Conservation (phyloP, 2,888 invertebrate species). For the Phengaris arion region DNA sequence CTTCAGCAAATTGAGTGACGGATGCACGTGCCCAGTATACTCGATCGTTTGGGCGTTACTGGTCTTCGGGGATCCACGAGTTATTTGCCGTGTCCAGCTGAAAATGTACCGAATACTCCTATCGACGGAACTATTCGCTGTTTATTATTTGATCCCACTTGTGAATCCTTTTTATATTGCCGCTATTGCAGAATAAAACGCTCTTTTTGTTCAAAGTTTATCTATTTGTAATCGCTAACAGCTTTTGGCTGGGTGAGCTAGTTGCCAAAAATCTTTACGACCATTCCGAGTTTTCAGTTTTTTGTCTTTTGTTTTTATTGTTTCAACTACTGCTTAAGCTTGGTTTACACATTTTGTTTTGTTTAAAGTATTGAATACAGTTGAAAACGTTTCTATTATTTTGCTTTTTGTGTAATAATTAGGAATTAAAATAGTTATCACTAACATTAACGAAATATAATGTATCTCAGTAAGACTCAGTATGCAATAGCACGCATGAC, state of each 20-base stretch:
- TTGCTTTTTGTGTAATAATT: neutral
- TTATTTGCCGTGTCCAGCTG: conserved; percentile 10
- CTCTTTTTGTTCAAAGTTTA: conserved; percentile 13
- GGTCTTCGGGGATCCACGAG: neutral
- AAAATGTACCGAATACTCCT: conserved; percentile 5
- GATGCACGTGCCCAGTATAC: conserved; percentile 41
- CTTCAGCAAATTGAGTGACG: conserved; percentile 13
- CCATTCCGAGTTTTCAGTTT: conserved; percentile 16
- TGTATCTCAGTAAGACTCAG: too few species aligned
- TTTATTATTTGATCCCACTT: conserved; percentile 20
- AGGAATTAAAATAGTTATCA: too few species aligned
- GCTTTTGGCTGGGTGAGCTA: conserved; percentile 13
- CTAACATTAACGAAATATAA: too few species aligned
- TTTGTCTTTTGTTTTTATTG: conserved; percentile 17
- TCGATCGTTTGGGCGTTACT: conserved; percentile 31
- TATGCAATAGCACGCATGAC: too few species aligned
- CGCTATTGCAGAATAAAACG: conserved; percentile 10
- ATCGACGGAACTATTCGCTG: neutral
- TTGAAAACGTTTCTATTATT: neutral
- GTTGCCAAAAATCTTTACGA: conserved; percentile 20
- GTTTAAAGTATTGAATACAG: neutral
- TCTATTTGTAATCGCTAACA: conserved; percentile 17
- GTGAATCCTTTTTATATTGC: conserved; percentile 9
- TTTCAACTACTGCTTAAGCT: conserved; percentile 15
- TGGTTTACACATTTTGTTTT: conserved; percentile 20